Base-by-base conservation (phyloP, 1,140 invertebrate genomes). In the Dryas iulia region DNA sequence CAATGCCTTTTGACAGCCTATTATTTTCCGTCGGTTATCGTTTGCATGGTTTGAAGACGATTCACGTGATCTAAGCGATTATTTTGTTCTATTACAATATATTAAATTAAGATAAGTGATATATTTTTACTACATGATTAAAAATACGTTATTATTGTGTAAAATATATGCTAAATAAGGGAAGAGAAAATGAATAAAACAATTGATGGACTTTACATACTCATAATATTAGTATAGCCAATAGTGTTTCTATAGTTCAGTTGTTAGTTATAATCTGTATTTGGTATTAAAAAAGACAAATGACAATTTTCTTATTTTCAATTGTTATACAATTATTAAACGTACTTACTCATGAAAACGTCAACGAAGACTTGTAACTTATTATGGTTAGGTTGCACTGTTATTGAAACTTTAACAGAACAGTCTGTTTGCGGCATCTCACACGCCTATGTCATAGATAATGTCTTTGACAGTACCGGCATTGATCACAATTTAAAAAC, bases 261-360 rank as follows among this genome's bases (percentile, higher is more conserved):
- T n/a, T n/a, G n/a, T n/a, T n/a, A n/a, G n/a, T n/a, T n/a, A n/a
- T n/a, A n/a, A n/a, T n/a, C n/a, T n/a, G n/a, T n/a, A n/a, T n/a
- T n/a, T n/a, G n/a, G n/a, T n/a, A n/a, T n/a, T n/a, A n/a, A n/a
- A n/a, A n/a, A n/a, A n/a, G n/a, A n/a, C n/a, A n/a, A n/a, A n/a
- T n/a, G n/a, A n/a, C n/a, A n/a, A n/a, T n/a, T n/a, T n/a, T n/a
- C n/a, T n/a, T n/a, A n/a, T n/a, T n/a, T n/a, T n/a, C n/a, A n/a
- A n/a, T n/a, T n/a, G n/a, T 39, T 6, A 24, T 28, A 28, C 0
- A 47, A 18, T 1, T 3, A 47, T 21, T 3, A 31, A n/a, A n/a
- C n/a, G 18, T 66, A 91, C 89, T 91, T 74, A 91, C 89, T 91
- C 89, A 91, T 91, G 87, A 82, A 90, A 87, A 91, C 85, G 89